Evolutionary conservation across 2,113 vertebrate genomes (phyloP).

Genomic region (Hassar affinis): DNA sequence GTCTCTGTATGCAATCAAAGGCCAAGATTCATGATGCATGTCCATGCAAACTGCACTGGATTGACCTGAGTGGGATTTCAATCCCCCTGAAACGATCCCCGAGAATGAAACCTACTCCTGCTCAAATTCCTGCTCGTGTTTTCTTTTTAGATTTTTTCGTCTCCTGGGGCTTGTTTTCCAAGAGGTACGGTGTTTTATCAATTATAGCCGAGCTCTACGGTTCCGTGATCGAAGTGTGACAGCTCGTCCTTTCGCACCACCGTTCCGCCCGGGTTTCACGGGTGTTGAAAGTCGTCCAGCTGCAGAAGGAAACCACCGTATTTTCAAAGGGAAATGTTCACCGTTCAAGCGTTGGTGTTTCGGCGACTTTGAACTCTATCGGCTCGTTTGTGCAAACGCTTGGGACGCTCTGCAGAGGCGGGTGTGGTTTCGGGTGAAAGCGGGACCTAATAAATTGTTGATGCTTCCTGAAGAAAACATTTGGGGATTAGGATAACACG

Average conservation of each 20-base stretch:
- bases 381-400: slow-evolving; percentile 23
- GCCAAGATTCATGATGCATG: not conserved
- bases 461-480: slow-evolving; percentile 25
- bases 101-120: slow-evolving; percentile 1
- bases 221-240: slow-evolving; percentile 4
- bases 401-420: not conserved
- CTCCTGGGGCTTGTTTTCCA: slow-evolving; percentile 19
- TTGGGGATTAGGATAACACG: not conserved
- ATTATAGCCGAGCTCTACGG: not conserved
- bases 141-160: slow-evolving; percentile 13
- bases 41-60: not conserved
- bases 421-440: slow-evolving; percentile 22
- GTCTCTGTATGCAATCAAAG: not conserved
- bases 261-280: not conserved
- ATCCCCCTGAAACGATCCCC: slow-evolving; percentile 2
- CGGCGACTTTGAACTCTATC: not conserved
- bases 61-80: not conserved
- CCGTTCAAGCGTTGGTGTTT: slow-evolving; percentile 15
- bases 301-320: slow-evolving; percentile 33
- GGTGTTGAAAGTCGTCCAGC: slow-evolving; percentile 26
- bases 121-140: not conserved
- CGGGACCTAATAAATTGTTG: not conserved
- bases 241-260: not conserved
- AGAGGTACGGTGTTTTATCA: slow-evolving; percentile 25
- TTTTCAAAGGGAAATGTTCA: slow-evolving; percentile 42